Evolutionary conservation across 2,113 vertebrate species (phyloP).

Genomic region (Proteles cristata): DNA sequence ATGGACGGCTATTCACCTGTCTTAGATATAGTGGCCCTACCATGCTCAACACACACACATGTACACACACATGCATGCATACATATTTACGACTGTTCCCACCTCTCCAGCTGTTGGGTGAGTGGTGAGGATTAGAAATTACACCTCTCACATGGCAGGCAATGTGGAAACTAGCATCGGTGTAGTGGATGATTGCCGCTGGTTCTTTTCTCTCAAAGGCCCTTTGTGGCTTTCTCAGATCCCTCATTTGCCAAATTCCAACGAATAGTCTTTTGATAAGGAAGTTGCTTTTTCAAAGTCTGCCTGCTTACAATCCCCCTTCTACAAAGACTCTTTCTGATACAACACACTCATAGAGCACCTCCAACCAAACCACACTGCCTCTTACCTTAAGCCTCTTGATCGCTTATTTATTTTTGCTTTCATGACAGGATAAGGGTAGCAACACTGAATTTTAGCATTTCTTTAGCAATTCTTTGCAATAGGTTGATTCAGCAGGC

Average conservation of each 20-base stretch:
- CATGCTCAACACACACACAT: rapidly evolving
- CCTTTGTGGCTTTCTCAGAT: not conserved
- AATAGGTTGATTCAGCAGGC: not conserved
- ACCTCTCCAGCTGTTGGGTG: not conserved
- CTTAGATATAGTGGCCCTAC: not conserved
- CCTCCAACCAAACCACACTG: rapidly evolving
- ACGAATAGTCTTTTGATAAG: not conserved
- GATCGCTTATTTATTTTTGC: not conserved
- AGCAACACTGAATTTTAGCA: not conserved
- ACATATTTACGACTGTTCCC: not conserved
- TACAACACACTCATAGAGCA: not conserved
- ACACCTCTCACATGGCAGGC: not conserved
- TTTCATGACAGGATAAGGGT: not conserved
- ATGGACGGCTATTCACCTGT: rapidly evolving
- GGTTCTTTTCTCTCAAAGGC: not conserved
- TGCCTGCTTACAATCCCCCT: not conserved
- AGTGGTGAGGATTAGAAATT: not conserved
- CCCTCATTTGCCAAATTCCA: not conserved
- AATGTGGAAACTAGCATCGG: not conserved
- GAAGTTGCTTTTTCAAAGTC: not conserved
- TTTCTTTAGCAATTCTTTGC: not conserved
- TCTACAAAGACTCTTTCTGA: not conserved
- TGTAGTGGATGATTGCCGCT: not conserved
- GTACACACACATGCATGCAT: not conserved
- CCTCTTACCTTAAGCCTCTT: not conserved